Evolutionary conservation across 2,888 invertebrate species (phyloP).

Genomic region (Neoitamus cyanurus): DNA sequence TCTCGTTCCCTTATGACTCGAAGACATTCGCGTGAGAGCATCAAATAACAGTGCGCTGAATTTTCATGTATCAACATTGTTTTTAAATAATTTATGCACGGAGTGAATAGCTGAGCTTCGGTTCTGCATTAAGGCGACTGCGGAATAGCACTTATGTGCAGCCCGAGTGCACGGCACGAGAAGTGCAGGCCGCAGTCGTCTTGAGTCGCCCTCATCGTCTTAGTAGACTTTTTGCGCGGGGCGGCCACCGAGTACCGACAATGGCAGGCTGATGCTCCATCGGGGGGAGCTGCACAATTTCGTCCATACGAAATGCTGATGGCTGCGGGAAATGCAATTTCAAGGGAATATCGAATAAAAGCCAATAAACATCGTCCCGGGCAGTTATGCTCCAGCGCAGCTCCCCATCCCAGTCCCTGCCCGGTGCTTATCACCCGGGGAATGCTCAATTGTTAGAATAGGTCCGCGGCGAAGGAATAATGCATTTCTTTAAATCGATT

Average conservation of each 20-base stretch:
- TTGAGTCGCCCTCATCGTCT: neutral
- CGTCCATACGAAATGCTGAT: neutral
- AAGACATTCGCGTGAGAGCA: conserved; percentile 49
- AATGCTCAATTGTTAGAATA: conserved; percentile 20
- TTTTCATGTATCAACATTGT: conserved; percentile 52
- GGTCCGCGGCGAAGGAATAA: neutral
- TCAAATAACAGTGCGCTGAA: conserved; percentile 50
- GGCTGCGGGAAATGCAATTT: conserved; percentile 19
- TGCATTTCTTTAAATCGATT: neutral
- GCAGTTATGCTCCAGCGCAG: neutral
- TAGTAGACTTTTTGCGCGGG: neutral
- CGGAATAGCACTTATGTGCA: conserved; percentile 26
- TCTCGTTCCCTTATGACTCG: neutral
- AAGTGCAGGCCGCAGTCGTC: neutral
- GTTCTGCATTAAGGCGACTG: neutral
- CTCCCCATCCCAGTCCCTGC: neutral
- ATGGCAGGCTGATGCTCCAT: neutral
- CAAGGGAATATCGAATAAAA: conserved; percentile 12
- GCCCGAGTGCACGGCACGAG: neutral
- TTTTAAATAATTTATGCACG: conserved; percentile 52
- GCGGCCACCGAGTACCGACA: neutral
- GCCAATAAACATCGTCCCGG: conserved; percentile 16
- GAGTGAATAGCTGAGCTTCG: conserved; percentile 19
- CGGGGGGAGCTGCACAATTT: neutral
- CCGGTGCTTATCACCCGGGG: neutral